Percentiles rank a stretch among this genome's conserved stretches.
Conservation (phyloP, 1,140 invertebrate genomes). For the Orchestia grillus region DNA sequence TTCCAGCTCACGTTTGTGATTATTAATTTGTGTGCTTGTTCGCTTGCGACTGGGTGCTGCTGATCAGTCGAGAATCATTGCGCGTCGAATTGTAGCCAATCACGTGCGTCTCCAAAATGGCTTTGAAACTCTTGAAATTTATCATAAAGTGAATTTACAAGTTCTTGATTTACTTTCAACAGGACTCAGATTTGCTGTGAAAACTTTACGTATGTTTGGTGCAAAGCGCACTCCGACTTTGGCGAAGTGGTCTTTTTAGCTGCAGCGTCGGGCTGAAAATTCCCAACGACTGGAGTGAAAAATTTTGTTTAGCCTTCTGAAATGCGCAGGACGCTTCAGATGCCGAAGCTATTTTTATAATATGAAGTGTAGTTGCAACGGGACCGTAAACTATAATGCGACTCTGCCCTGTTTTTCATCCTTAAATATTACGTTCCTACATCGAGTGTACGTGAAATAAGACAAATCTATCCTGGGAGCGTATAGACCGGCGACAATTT, state of each 20-base stretch:
- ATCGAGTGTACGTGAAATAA: not conserved
- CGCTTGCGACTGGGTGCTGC: not conserved
- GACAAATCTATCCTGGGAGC: not conserved
- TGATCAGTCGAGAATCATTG: not conserved
- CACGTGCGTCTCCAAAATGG: not conserved
- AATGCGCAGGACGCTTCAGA: too few species aligned
- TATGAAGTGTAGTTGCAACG: not conserved
- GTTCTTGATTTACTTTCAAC: not conserved
- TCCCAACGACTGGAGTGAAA: not conserved
- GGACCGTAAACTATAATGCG: not conserved
- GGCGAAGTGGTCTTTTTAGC: not conserved
- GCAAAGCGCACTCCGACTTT: not conserved
- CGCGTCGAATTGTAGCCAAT: not conserved
- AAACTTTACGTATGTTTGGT: not conserved
- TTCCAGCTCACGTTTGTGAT: not conserved
- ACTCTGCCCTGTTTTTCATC: not conserved
- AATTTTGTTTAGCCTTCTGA: not conserved
- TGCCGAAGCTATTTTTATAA: not conserved
- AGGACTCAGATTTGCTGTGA: not conserved
- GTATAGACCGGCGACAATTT: not conserved
- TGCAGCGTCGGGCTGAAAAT: too few species aligned
- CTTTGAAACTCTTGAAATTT: constrained; percentile 29
- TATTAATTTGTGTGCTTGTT: not conserved
- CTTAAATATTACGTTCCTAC: not conserved
- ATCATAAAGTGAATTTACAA: constrained; percentile 6